Base-by-base conservation (phyloP, 64 coral and sea anemone genomes). In the Montipora foliosa region DNA sequence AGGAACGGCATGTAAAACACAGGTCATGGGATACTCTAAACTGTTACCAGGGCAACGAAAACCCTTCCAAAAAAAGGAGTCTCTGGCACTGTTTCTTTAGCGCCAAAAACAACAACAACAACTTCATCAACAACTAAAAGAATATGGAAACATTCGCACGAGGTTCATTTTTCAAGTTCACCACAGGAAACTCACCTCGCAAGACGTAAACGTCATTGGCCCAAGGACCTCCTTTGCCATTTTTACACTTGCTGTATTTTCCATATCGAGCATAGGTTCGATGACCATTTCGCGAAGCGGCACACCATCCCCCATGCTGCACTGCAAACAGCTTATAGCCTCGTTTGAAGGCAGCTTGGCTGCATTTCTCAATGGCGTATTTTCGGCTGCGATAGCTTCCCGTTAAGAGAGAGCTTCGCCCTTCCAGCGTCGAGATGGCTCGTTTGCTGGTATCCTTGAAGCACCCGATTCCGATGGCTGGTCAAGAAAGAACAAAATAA, bases 181-280 rank as follows among this genome's bases (percentile, higher is more conserved):
- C 7, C 3, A 50, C 47, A 25, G 15, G 6, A 25, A 67, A 48
- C 82, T 17, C 16, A 86, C 82, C 82, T 86, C 82, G 44, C 9
- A 86, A 20, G 47, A 86, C 82, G 57, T 93, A 93, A 12, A 93
- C 91, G 21, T 93, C 91, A 73, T 93, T 93, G 0, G 82, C 91
- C 91, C 91, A 93, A 29, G 83, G 83, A 59, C 91, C 91, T 87
- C 91, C 91, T 64, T 88, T 87, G 19, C 83, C 72, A 44, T 74
- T 77, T 11, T 60, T 49, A 79, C 91, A 93, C n/a, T 19, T 87
- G 46, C 87, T 88, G 59, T 2, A 69, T 44, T 17, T 84, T 71
- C 91, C 91, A 47, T 93, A 93, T 79, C 52, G 77, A 12, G 76
- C 66, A 67, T 93, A 93, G 3, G 82, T 88, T 68, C 82, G 52